These are phyloP conservation scores for Lottia scabra DNA, from an alignment of 2,888 invertebrate genomes.

Conservation along the genomic window DNA sequence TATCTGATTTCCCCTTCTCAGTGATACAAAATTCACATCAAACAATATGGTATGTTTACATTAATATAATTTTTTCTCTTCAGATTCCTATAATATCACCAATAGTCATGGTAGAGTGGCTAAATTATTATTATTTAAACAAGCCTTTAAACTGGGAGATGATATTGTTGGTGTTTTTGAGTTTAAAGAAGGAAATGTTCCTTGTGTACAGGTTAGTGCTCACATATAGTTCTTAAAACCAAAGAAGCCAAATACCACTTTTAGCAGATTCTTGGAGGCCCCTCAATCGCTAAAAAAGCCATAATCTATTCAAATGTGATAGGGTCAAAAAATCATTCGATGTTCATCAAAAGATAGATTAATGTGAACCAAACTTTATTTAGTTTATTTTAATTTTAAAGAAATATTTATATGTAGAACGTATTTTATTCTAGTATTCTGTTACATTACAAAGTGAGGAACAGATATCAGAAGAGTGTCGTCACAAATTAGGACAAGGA, in stretches of 20 bases:
- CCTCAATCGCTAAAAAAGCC: no score
- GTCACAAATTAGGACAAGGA: conserved; percentile 69
- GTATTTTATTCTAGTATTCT: conserved; percentile 74
- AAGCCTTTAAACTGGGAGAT: conserved; percentile 95
- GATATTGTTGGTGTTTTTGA: conserved; percentile 97
- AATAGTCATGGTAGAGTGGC: conserved; percentile 91
- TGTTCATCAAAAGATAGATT: no score
- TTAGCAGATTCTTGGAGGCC: no score
- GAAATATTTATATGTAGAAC: no score
- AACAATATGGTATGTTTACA: neutral
- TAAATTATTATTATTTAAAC: conserved; percentile 93
- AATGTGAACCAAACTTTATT: no score
- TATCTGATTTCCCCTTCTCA: no score
- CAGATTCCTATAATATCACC: conserved; percentile 71
- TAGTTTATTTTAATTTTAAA: no score
- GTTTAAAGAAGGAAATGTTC: conserved; percentile 89
- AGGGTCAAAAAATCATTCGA: no score
- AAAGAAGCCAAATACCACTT: no score
- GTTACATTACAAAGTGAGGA: conserved; percentile 98
- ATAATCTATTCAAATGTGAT: no score
- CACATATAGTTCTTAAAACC: neutral
- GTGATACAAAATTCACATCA: no score
- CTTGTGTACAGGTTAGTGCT: conserved; percentile 86
- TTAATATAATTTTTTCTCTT: conserved; percentile 18
- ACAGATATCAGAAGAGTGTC: conserved; percentile 73